phyloP scores from a whole-genome alignment of 2,888 invertebrate genomes.

The Lypha dubia region DNA sequence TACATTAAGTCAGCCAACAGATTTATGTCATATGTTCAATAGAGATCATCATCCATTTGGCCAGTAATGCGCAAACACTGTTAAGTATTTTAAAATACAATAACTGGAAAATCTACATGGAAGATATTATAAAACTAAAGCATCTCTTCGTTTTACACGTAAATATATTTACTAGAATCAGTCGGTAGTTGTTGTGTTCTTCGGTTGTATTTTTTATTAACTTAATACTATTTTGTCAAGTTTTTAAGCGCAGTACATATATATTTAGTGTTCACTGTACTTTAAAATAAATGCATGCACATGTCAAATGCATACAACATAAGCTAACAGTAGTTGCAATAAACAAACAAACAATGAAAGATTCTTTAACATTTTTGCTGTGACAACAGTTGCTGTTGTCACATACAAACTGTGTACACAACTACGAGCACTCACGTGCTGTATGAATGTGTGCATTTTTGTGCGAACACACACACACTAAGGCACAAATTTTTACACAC shows the following conservation, averaged over 20 bases:
- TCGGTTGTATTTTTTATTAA: too few relatives aligned
- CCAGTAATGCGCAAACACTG: too few relatives aligned
- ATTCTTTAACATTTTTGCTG: conserved; percentile 71
- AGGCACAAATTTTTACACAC: conserved; percentile 31
- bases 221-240: too few relatives aligned
- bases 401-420: conserved; percentile 53
- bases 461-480: conserved; percentile 4
- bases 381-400: conserved; percentile 76
- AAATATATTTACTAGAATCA: too few relatives aligned
- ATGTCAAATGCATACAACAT: conserved; percentile 50
- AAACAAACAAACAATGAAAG: conserved; percentile 28
- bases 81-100: too few relatives aligned
- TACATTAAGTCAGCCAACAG: too few relatives aligned
- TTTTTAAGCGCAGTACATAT: not conserved
- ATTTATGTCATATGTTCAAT: too few relatives aligned
- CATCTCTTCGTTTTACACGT: too few relatives aligned
- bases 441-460: conserved; percentile 14
- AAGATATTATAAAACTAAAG: too few relatives aligned
- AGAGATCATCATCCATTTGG: too few relatives aligned
- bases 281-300: conserved; percentile 18
- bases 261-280: conserved; percentile 19
- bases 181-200: too few relatives aligned
- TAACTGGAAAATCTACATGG: too few relatives aligned
- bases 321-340: conserved; percentile 56
- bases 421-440: conserved; percentile 5